These are phyloP conservation scores for Torymus aiolomorphi DNA, from an alignment of 2,888 invertebrate species.

Conservation along the genomic window DNA sequence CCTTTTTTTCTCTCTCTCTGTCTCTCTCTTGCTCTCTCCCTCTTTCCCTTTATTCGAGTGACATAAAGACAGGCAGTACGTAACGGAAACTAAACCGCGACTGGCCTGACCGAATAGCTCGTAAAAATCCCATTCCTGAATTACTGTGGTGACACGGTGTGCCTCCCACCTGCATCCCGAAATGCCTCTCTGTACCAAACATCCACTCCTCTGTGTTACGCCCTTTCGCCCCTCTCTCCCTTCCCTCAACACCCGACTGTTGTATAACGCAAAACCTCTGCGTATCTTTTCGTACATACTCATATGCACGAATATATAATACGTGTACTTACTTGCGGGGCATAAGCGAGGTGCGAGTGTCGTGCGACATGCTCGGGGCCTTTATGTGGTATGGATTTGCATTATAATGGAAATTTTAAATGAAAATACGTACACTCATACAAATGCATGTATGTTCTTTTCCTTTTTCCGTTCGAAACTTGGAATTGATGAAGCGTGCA, in stretches of 20 bases:
- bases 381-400: slow-evolving; percentile 41
- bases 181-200: neutral
- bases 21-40: neutral
- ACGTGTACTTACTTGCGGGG: neutral
- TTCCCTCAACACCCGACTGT: too few relatives aligned
- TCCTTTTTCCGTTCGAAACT: neutral
- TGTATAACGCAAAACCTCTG: slow-evolving; percentile 11
- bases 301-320: neutral
- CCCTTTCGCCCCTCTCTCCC: too few relatives aligned
- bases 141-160: slow-evolving; percentile 6
- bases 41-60: neutral
- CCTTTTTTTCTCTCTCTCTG: too few relatives aligned
- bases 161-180: neutral
- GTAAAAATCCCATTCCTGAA: slow-evolving; percentile 42
- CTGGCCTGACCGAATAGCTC: slow-evolving; percentile 17
- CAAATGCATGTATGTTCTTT: neutral
- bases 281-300: neutral
- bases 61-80: neutral
- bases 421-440: slow-evolving; percentile 1
- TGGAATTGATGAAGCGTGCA: neutral
- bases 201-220: neutral
- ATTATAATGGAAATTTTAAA: too few relatives aligned
- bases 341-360: slow-evolving; percentile 5
- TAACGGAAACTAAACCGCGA: slow-evolving; percentile 56
- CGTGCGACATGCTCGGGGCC: slow-evolving; percentile 18